phyloP scores from a whole-genome alignment of 2,888 invertebrate genomes.

The Melieria picta region DNA sequence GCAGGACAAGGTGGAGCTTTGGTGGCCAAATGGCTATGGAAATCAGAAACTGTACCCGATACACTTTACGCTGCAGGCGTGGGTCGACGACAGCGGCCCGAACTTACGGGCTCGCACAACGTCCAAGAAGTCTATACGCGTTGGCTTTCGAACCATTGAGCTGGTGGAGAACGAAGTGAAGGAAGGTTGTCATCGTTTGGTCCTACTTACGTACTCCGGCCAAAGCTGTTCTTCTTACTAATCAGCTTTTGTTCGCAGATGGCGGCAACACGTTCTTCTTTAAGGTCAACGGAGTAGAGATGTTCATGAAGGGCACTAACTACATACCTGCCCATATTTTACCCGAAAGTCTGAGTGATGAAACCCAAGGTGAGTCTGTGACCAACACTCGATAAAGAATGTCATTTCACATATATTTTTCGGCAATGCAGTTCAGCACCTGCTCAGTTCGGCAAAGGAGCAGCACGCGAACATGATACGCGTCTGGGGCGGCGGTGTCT shows the following conservation, averaged over 20 bases:
- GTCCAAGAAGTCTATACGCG: conserved; percentile 69
- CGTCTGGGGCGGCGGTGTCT: conserved; percentile 99
- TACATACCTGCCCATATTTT: conserved; percentile 90
- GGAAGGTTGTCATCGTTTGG: conserved; percentile 31
- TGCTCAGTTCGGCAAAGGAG: conserved; percentile 77
- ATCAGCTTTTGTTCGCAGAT: conserved; percentile 53
- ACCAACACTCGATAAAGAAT: not conserved
- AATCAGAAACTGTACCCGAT: conserved; percentile 80
- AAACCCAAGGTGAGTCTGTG: conserved; percentile 63
- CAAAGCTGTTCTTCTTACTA: not conserved
- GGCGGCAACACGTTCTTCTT: conserved; percentile 85
- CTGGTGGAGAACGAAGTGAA: conserved; percentile 74
- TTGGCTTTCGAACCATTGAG: conserved; percentile 90
- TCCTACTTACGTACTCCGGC: not conserved
- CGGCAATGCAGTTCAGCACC: conserved; percentile 67
- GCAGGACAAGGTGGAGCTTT: conserved; percentile 70
- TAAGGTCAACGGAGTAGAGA: conserved; percentile 81
- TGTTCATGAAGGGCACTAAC: conserved; percentile 97
- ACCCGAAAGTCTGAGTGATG: conserved; percentile 76
- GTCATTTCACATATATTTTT: not conserved
- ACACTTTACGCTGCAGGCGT: conserved; percentile 67
- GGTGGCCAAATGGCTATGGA: conserved; percentile 98
- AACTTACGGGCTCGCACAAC: conserved; percentile 54
- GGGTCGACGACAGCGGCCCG: conserved; percentile 47
- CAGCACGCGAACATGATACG: conserved; percentile 92